phyloP scores from a whole-genome alignment of 1,140 invertebrate genomes.

The Oreohelix idahoensis region DNA sequence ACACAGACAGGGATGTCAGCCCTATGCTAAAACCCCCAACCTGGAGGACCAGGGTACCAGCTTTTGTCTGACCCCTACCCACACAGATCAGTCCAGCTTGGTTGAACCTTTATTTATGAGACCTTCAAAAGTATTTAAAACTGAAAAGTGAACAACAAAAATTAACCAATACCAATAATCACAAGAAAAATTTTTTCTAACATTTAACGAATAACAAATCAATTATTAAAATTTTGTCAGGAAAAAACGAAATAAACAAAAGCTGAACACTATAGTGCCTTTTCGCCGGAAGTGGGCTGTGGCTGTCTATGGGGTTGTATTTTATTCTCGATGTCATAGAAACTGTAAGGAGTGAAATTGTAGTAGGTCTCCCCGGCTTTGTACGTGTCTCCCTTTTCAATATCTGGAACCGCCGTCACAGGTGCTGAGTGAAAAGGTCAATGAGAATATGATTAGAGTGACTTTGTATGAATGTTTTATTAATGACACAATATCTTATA shows the following conservation, averaged over 20 bases:
- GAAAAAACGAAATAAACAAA: not conserved
- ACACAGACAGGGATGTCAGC: no score
- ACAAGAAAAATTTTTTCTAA: not conserved
- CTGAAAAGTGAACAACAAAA: no score
- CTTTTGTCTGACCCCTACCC: no score
- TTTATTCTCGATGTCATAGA: not conserved
- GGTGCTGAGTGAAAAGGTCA: not conserved
- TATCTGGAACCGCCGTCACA: not conserved
- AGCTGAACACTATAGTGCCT: not conserved
- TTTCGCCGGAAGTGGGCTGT: not conserved
- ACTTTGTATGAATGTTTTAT: no score
- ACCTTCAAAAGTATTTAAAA: no score
- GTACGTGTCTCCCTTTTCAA: conserved; percentile 23
- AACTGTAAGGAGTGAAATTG: conserved; percentile 6
- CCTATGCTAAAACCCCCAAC: no score
- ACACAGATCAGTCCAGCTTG: no score
- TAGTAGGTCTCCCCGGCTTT: not conserved
- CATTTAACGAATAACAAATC: not conserved
- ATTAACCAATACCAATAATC: no score
- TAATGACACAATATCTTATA: no score
- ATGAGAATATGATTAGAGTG: no score
- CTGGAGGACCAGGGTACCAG: no score
- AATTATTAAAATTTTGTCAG: not conserved
- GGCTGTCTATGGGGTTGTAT: not conserved
- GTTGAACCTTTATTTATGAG: no score